Evolutionary conservation across 2,113 vertebrate species (phyloP), one percentile per base, ranked within the genome.

Genomic region (Platysternon megacephalum): DNA sequence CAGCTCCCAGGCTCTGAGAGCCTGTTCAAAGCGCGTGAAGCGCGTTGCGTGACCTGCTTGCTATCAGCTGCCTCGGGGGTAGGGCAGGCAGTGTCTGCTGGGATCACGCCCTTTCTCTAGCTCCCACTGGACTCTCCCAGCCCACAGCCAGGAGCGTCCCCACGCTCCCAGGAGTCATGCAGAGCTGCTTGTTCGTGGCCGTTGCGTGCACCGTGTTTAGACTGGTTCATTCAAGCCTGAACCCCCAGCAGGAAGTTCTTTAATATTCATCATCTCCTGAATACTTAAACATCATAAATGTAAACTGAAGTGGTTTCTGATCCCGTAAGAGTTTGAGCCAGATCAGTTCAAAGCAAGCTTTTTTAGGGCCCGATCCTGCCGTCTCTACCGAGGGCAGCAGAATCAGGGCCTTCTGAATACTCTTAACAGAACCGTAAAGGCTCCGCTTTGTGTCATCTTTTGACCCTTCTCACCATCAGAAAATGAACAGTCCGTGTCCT

Each of bases 181-280:
- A 3, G 61, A 16, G 12, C 29, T 6, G 48, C 89, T 5, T 0
- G 0, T 32, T 86, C 80, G 2, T 2, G 0, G 11, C 86, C 2
- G 0, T 13, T 4, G 72, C 1, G 5, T 56, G 96, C 21, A 0
- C 51, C 0, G 0, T 55, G 90, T 84, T 94, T 74, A 49, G 93
- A 85, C 96, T 10, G 0, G n/a, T 52, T 87, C 91, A 2, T 74
- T 96, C 91, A 82, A 90, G 88, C 93, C 61, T 84, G 94, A 94
- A 61, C 51, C 86, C 6, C 28, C 76, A 28, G 72, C 56, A 94
- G 91, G 90, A 49, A 24, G 78, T 82, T 95, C n/a, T 61, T 97
- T 51, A 95, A 94, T 97, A 96, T 94, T 95, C 79, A 97, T 84
- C 88, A 79, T 72, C 82, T 95, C 78, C 80, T 95, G 84, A 96